Conservation (phyloP, 2,113 vertebrate species). For the Urocynchramus pylzowi region DNA sequence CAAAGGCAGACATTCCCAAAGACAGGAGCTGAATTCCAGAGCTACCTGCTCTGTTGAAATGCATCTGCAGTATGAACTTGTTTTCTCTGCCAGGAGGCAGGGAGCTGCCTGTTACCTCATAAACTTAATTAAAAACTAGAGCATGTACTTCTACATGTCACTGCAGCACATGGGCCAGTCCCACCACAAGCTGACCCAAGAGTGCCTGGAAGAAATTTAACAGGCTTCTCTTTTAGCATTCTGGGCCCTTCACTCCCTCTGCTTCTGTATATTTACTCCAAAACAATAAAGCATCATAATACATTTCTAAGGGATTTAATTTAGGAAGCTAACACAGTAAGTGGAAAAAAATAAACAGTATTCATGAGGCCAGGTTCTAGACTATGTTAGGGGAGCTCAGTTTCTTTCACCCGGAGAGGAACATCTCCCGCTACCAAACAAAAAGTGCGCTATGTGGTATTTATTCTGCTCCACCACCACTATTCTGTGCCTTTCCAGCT, state of each 20-base stretch:
- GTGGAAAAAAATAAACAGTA: neutral
- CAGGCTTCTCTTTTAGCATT: neutral
- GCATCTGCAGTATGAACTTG: rapidly evolving
- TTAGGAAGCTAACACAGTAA: neutral
- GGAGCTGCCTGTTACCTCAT: neutral
- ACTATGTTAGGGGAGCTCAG: neutral
- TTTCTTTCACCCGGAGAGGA: neutral
- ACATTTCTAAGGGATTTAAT: neutral
- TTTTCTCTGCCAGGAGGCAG: neutral
- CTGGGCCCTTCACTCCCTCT: neutral
- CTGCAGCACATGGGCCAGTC: neutral
- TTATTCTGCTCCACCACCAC: neutral
- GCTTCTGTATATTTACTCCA: neutral
- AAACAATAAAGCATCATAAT: neutral
- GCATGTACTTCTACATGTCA: rapidly evolving
- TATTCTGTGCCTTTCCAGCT: neutral
- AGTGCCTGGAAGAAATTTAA: neutral
- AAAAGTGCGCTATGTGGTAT: neutral
- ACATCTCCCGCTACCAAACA: neutral
- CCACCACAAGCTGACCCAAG: neutral
- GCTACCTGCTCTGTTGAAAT: neutral
- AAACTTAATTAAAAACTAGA: neutral
- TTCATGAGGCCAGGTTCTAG: neutral
- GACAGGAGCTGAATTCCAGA: neutral
- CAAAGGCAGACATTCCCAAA: neutral